A percentile compares a stretch with the other conserved stretches of the same genome.
These are phyloP conservation scores for Atlantisia rogersi DNA, from an alignment of 2,113 vertebrate species.

Conservation along the genomic window DNA sequence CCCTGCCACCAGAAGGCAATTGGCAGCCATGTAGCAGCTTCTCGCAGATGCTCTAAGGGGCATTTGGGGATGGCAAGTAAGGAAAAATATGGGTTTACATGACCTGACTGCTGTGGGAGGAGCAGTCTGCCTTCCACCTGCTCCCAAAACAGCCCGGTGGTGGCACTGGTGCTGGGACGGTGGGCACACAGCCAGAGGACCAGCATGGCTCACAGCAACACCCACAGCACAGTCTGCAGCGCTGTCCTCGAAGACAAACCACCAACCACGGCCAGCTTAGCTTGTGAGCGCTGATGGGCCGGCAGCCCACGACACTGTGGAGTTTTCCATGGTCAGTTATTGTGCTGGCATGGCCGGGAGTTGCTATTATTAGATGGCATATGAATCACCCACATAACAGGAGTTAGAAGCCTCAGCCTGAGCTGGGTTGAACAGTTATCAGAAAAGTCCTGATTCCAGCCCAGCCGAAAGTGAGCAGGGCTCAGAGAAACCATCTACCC, in stretches of 20 bases:
- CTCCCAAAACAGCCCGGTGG: rapidly evolving
- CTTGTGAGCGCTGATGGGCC: not conserved
- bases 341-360: not conserved
- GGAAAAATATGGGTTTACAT: not conserved
- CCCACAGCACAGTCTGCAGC: not conserved
- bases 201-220: not conserved
- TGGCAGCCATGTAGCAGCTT: not conserved
- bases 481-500: not conserved
- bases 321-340: slow-evolving; percentile 38
- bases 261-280: not conserved
- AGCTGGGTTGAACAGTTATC: not conserved
- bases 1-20: not conserved
- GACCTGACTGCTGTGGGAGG: not conserved
- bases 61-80: not conserved
- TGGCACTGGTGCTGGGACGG: not conserved
- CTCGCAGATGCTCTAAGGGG: not conserved
- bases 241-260: not conserved
- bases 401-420: not conserved
- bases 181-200: rapidly evolving
- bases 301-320: not conserved
- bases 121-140: not conserved
- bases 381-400: not conserved
- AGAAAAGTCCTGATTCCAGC: not conserved
- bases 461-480: not conserved
- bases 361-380: slow-evolving; percentile 25